Conservation (phyloP, 1,140 invertebrate species). For the Brachionus rotundiformis region DNA sequence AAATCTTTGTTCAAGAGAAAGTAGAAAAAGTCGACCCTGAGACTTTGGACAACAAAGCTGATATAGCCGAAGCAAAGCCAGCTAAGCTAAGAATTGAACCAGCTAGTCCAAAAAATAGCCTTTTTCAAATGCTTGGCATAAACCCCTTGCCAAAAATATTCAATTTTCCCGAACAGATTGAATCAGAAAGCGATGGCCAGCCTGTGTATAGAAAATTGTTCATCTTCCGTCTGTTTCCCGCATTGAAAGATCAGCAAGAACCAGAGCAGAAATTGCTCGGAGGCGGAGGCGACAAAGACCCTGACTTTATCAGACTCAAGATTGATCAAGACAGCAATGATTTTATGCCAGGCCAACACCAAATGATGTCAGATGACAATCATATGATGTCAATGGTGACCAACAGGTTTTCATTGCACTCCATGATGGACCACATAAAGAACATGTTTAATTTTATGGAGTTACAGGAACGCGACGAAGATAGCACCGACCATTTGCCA, state of each 20-base stretch:
- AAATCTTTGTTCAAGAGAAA: not conserved
- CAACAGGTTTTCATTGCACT: not conserved
- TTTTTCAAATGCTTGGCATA: not conserved
- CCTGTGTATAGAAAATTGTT: slow-evolving; percentile 3
- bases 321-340: not conserved
- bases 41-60: not conserved
- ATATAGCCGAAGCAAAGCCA: not conserved
- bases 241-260: not conserved
- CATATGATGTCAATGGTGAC: slow-evolving; percentile 38
- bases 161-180: slow-evolving; percentile 1
- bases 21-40: not conserved
- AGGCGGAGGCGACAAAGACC: slow-evolving; percentile 5
- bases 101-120: not conserved
- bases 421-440: slow-evolving; percentile 15
- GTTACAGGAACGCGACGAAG: not conserved
- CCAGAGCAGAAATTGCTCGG: not conserved
- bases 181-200: not conserved
- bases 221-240: not conserved
- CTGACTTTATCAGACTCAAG: slow-evolving; percentile 18
- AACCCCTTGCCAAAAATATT: not conserved
- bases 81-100: not conserved
- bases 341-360: not conserved
- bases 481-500: not conserved
- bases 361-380: not conserved
- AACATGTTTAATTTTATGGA: slow-evolving; percentile 28